Evolutionary conservation across 2,113 vertebrate species (phyloP).

Genomic region (Pachycephala philippinensis): DNA sequence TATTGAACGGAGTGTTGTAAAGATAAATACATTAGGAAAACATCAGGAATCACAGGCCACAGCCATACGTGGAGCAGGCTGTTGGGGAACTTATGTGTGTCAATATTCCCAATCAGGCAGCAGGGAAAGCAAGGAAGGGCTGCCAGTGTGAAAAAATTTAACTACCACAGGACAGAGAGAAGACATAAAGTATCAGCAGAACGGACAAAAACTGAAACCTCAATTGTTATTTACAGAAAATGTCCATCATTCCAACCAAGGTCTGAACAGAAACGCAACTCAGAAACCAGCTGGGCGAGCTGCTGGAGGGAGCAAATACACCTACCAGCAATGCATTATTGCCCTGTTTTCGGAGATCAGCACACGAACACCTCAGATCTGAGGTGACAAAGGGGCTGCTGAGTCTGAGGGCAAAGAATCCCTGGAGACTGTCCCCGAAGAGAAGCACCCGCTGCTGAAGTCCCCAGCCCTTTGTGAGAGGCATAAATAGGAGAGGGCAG

Average conservation of each 20-base stretch:
- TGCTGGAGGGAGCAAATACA: conserved; percentile 14
- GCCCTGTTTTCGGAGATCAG: not conserved
- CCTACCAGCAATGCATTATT: not conserved
- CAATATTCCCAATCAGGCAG: not conserved
- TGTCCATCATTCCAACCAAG: not conserved
- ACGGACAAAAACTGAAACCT: not conserved
- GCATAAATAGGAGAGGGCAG: rapidly evolving
- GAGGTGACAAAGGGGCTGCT: not conserved
- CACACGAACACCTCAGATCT: rapidly evolving
- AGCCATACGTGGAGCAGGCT: rapidly evolving
- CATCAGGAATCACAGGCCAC: not conserved
- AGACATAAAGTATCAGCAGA: not conserved
- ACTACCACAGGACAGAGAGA: not conserved
- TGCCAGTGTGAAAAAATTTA: not conserved
- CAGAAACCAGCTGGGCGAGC: not conserved
- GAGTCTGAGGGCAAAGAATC: not conserved
- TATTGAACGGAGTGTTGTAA: not conserved
- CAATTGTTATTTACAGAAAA: not conserved
- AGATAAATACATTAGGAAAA: not conserved
- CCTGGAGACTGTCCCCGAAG: not conserved
- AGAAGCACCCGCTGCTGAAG: not conserved
- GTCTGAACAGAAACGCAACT: not conserved
- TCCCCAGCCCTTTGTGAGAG: not conserved
- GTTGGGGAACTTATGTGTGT: not conserved
- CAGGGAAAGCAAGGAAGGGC: not conserved